Base-by-base conservation (phyloP, 2,113 vertebrate species). In the Pseudolaguvia tuberculata region DNA sequence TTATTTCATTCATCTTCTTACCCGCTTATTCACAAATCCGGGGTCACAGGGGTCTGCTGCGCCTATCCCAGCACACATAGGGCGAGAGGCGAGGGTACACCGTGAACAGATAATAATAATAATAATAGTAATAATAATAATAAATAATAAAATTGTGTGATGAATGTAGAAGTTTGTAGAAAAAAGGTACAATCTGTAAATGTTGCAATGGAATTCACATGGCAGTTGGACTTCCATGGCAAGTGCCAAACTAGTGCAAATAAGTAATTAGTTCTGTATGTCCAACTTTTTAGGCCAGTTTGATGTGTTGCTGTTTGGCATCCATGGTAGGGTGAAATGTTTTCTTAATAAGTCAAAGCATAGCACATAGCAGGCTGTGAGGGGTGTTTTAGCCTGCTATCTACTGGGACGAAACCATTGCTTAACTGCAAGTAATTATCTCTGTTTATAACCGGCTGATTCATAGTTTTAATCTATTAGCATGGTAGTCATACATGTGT, bases 101-200 rank as follows among this genome's bases (percentile, higher is more conserved):
- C n/a, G n/a, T n/a, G n/a, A n/a, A n/a, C n/a, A n/a, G n/a, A n/a
- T n/a, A n/a, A n/a, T n/a, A n/a, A n/a, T n/a, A n/a, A n/a, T n/a
- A n/a, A n/a, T n/a, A n/a, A n/a, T n/a, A n/a, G n/a, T n/a, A n/a
- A n/a, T n/a, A n/a, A n/a, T n/a, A n/a, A n/a, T n/a, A n/a, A n/a
- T n/a, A n/a, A n/a, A n/a, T 58, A 69, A 75, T 66, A 35, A 75
- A 75, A 66, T 75, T 42, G 42, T 66, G 35, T 66, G 72, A 75
- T 45, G 66, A 50, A 29, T 29, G 21, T 29, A 52, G 47, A 17
- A 35, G 31, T 55, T 63, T 47, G n/a, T 17, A 18, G 8, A 4
- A 29, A 42, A 52, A 65, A 55, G 21, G 21, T 35, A 75, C 61
- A 18, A 56, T 55, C 51, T 56, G 63, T 58, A 42, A 75, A 68